A percentile compares a stretch with the other conserved stretches of the same genome.
Evolutionary conservation across 2,797 vertebrate genomes (phyloP).

Genomic region (Malacoraja senta): DNA sequence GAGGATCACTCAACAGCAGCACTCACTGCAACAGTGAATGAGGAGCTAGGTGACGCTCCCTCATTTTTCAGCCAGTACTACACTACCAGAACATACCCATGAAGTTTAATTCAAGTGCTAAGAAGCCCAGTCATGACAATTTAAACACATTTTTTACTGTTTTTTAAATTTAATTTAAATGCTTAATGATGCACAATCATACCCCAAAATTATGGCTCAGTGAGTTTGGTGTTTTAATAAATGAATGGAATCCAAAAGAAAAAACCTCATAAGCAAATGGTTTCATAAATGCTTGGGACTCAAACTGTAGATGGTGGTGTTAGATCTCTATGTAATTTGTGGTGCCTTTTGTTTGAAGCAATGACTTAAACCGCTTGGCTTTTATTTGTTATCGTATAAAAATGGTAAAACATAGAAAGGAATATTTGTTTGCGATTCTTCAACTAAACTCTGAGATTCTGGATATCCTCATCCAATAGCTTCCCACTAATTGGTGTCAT

Average conservation of each 20-base stretch:
- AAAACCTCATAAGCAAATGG: not conserved
- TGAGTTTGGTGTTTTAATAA: not conserved
- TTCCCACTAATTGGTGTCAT: not conserved
- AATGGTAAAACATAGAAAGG: not conserved
- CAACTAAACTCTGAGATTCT: not conserved
- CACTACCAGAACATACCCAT: not conserved
- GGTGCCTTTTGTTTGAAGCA: not conserved
- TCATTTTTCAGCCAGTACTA: not conserved
- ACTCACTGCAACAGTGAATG: too few relatives aligned
- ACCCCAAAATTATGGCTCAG: not conserved
- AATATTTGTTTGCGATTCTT: not conserved
- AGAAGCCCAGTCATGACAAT: not conserved
- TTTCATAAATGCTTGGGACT: not conserved
- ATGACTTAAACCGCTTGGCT: not conserved
- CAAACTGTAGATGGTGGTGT: not conserved
- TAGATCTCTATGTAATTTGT: not conserved
- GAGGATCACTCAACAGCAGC: not conserved
- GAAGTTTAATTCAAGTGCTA: not conserved
- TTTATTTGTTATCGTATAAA: not conserved
- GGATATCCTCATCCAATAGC: not conserved
- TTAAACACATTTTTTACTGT: too few relatives aligned
- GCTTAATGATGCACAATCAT: not conserved
- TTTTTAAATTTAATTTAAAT: not conserved
- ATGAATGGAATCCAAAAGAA: not conserved
- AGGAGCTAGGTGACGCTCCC: not conserved